Conservation (phyloP, 2,888 invertebrate genomes). For the Drosophila paranaensis region DNA sequence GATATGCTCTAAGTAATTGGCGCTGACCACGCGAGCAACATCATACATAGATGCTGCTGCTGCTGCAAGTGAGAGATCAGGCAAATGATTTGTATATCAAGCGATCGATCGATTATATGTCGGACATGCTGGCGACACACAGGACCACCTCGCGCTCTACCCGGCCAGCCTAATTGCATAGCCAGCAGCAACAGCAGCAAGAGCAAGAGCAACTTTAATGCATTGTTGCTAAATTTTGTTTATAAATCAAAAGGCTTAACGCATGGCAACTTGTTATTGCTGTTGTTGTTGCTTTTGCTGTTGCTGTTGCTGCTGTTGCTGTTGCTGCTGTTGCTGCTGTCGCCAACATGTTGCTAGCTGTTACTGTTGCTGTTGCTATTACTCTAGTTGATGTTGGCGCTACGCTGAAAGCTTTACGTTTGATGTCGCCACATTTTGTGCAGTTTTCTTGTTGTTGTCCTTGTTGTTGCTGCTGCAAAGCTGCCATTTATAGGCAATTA, state of each 20-base stretch:
- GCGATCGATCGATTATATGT: slow-evolving; percentile 56
- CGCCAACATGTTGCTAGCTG: slow-evolving; percentile 24
- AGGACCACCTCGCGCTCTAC: slow-evolving; percentile 69
- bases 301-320: slow-evolving; percentile 17
- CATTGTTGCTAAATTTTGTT: slow-evolving; percentile 76
- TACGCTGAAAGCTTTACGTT: slow-evolving; percentile 67
- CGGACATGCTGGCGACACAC: slow-evolving; percentile 76
- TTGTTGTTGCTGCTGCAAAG: slow-evolving; percentile 55
- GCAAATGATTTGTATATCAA: slow-evolving; percentile 78
- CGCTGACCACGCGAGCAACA: slow-evolving; percentile 78
- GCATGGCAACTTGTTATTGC: slow-evolving; percentile 36
- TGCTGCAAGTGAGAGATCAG: slow-evolving; percentile 78
- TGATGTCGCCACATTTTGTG: slow-evolving; percentile 77
- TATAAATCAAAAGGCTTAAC: slow-evolving; percentile 77
- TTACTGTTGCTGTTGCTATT: slow-evolving; percentile 27
- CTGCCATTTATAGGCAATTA: slow-evolving; percentile 81
- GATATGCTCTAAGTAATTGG: slow-evolving; percentile 82
- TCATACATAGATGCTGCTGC: slow-evolving; percentile 32
- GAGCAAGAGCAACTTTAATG: slow-evolving; percentile 56
- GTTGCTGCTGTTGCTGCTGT: slow-evolving; percentile 25
- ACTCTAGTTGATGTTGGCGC: slow-evolving; percentile 60
- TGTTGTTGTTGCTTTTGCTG: background rate
- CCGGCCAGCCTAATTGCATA: slow-evolving; percentile 70
- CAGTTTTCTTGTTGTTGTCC: slow-evolving; percentile 14
- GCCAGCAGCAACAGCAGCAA: slow-evolving; percentile 36